phyloP scores from a whole-genome alignment of 2,113 vertebrate species.

The Thalassoma bifasciatum region DNA sequence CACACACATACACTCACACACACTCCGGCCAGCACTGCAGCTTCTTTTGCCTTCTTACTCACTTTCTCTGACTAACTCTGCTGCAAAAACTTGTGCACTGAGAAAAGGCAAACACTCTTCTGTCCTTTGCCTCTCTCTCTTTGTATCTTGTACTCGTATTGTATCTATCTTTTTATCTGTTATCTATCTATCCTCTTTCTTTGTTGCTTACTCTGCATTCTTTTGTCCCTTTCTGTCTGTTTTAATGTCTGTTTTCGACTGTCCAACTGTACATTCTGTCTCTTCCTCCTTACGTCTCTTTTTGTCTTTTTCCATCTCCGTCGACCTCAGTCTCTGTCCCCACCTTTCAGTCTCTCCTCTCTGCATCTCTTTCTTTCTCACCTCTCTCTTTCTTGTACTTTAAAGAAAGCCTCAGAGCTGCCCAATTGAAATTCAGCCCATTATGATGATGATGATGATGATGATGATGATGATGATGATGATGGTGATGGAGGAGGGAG shows the following conservation, averaged over 20 bases:
- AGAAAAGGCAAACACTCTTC: slow-evolving; percentile 18
- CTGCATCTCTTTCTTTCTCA: background rate
- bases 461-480: background rate
- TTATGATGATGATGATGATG: background rate
- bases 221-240: too few relatives aligned
- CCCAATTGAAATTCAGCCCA: slow-evolving; percentile 2
- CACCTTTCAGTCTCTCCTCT: slow-evolving; percentile 5
- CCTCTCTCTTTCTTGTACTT: background rate
- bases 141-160: background rate
- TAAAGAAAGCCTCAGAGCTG: slow-evolving; percentile 14
- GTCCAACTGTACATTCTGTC: too few relatives aligned
- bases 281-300: too few relatives aligned
- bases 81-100: slow-evolving; percentile 14
- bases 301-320: too few relatives aligned
- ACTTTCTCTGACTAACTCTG: slow-evolving; percentile 56
- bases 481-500: background rate
- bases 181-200: too few relatives aligned
- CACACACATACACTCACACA: slow-evolving; percentile 1
- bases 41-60: slow-evolving; percentile 54
- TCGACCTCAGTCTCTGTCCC: too few relatives aligned
- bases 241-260: too few relatives aligned
- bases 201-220: too few relatives aligned
- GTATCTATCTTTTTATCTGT: too few relatives aligned
- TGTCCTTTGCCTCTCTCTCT: background rate
- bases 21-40: slow-evolving; percentile 35